These are phyloP conservation scores for Hylaea fasciaria DNA, from an alignment of 2,888 invertebrate genomes.

Conservation along the genomic window DNA sequence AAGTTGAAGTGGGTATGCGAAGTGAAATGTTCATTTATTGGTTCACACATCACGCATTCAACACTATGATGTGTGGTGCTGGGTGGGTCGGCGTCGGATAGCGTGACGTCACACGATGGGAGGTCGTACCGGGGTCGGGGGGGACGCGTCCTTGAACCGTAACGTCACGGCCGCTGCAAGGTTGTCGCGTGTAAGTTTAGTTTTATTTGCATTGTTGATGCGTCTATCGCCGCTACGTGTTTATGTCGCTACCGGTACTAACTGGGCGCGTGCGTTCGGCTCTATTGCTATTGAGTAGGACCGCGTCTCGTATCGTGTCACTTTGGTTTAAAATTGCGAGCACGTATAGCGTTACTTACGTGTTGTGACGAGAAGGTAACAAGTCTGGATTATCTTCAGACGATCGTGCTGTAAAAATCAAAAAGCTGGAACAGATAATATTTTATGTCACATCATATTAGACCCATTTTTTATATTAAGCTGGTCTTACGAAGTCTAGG, in stretches of 20 bases:
- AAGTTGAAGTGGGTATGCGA: constrained; percentile 6
- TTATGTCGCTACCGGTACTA: too few species aligned
- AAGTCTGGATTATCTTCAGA: constrained; percentile 3
- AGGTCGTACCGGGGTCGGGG: constrained; percentile 14
- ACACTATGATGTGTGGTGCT: background rate
- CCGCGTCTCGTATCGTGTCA: background rate
- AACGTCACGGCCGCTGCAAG: constrained; percentile 40
- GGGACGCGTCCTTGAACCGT: constrained; percentile 35
- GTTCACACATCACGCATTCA: background rate
- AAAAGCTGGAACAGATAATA: background rate
- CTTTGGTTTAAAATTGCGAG: constrained; percentile 2
- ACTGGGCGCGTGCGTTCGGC: too few species aligned
- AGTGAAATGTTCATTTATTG: background rate
- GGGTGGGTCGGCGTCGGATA: background rate
- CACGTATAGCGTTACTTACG: constrained; percentile 9
- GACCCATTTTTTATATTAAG: too few species aligned
- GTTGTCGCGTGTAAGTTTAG: constrained; percentile 28
- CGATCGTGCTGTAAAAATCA: background rate
- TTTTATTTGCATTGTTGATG: constrained; percentile 18
- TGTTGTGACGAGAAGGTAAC: constrained; percentile 9
- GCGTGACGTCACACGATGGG: constrained; percentile 23
- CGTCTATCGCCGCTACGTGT: constrained; percentile 6
- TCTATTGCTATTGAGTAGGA: too few species aligned
- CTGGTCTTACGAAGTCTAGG: background rate
- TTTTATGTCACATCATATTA: background rate